Percentiles rank a stretch among this genome's conserved stretches.
Conservation (phyloP, 2,113 vertebrate species). For the Mirza zaza region DNA sequence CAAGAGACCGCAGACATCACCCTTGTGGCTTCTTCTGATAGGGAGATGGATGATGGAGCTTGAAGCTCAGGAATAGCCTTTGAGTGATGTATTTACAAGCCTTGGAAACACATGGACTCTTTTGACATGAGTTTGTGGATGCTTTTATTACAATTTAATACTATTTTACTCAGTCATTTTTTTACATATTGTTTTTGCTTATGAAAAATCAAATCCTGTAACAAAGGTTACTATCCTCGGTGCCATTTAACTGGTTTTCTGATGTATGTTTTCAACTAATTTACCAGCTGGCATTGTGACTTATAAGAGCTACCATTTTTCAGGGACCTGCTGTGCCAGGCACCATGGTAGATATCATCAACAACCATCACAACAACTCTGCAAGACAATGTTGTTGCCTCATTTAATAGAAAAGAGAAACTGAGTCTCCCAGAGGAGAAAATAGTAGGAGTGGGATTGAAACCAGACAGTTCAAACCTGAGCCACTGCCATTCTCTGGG, state of each 20-base stretch:
- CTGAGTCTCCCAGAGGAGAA: not conserved
- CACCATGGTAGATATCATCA: not conserved
- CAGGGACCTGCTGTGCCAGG: not conserved
- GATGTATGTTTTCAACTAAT: not conserved
- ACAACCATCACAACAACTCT: not conserved
- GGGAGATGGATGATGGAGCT: not conserved
- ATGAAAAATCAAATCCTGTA: not conserved
- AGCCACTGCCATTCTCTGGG: not conserved
- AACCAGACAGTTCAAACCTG: not conserved
- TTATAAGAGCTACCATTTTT: not conserved
- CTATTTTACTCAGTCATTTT: not conserved
- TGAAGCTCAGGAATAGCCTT: not conserved
- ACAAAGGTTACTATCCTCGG: slow-evolving; percentile 20
- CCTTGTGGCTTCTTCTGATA: not conserved
- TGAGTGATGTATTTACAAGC: not conserved
- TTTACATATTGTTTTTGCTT: slow-evolving; percentile 29
- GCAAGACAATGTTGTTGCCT: not conserved
- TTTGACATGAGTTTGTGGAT: slow-evolving; percentile 11
- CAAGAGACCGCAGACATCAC: not conserved
- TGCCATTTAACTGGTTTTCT: not conserved
- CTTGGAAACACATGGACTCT: not conserved
- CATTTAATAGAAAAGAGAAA: not conserved
- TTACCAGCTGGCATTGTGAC: not conserved
- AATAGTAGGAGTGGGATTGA: not conserved
- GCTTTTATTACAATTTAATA: not conserved